phyloP scores from a whole-genome alignment of 2,797 vertebrate genomes.

The Platalea minor region DNA sequence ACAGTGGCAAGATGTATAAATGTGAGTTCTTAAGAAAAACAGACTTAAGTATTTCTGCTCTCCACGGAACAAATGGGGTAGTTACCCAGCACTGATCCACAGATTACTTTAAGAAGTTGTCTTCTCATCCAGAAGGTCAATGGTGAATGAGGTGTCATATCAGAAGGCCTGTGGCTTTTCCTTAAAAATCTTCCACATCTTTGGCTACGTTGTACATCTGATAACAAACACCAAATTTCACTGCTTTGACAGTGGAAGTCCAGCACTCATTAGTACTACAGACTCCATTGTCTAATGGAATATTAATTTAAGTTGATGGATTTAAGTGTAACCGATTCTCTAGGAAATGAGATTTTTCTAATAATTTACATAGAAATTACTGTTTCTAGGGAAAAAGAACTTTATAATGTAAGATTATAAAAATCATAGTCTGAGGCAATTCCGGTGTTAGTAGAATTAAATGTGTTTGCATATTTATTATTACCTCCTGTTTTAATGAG shows the following conservation, averaged over 20 bases:
- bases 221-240: not conserved
- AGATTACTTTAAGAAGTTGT: not conserved
- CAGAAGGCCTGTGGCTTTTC: not conserved
- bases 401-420: not conserved
- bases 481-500: not conserved
- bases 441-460: not conserved
- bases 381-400: not conserved
- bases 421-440: not conserved
- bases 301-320: not conserved
- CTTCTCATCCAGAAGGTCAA: slow-evolving; percentile 61
- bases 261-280: not conserved
- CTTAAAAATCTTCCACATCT: not conserved
- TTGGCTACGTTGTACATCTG: not conserved
- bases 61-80: not conserved
- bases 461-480: not conserved
- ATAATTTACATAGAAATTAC: not conserved
- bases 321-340: not conserved
- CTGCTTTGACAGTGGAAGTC: not conserved
- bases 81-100: not conserved
- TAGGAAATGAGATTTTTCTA: not conserved
- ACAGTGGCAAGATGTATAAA: not conserved
- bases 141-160: not conserved
- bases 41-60: not conserved
- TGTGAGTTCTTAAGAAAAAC: not conserved
- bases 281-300: not conserved